A percentile compares a stretch with the other conserved stretches of the same genome.
phyloP scores from a whole-genome alignment of 2,797 vertebrate species.

The Delichon dasypus region DNA sequence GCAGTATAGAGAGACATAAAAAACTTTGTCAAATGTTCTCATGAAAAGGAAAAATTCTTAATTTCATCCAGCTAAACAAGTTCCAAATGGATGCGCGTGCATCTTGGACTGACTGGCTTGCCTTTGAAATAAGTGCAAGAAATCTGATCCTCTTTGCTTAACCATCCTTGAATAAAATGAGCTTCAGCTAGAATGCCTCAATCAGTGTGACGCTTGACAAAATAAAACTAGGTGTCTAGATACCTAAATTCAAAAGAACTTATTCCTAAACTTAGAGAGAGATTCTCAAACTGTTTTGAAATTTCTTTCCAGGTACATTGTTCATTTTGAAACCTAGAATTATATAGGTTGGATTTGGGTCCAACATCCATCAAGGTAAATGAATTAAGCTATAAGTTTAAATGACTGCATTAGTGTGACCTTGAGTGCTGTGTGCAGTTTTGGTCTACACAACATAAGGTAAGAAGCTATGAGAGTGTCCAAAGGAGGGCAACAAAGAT shows the following conservation, averaged over 20 bases:
- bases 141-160: neutral
- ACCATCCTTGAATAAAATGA: neutral
- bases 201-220: neutral
- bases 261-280: neutral
- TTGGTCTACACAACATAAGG: neutral
- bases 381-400: neutral
- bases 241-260: neutral
- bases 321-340: neutral
- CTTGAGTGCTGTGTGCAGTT: neutral
- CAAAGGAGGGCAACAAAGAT: neutral
- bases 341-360: neutral
- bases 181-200: neutral
- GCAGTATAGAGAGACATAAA: neutral
- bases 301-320: neutral
- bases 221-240: neutral
- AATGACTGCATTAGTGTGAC: neutral
- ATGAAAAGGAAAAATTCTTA: neutral
- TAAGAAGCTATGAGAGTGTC: neutral
- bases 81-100: fast-evolving
- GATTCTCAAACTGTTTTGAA: neutral
- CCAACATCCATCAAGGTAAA: neutral
- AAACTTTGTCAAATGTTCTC: neutral
- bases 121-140: neutral
- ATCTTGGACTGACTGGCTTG: neutral
- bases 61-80: neutral